Evolutionary conservation across 1,140 invertebrate species (phyloP).

Genomic region (Drosophila leontia): DNA sequence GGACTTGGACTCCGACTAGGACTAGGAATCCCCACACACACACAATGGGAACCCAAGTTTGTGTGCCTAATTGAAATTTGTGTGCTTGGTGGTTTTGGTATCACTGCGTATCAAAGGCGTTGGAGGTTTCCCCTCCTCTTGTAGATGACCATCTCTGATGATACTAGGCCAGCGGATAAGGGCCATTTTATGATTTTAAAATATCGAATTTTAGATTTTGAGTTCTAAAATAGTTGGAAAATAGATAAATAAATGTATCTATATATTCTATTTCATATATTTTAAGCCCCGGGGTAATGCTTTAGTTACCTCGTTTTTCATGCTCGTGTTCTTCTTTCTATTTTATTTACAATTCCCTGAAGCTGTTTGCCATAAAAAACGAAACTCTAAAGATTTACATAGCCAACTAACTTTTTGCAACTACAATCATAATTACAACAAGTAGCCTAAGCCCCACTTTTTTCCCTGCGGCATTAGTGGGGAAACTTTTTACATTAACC

Average conservation of each 20-base stretch:
- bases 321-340: neutral
- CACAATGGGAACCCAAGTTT: conserved; percentile 15
- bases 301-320: neutral
- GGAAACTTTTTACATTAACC: conserved; percentile 77
- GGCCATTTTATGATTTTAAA: neutral
- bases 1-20: neutral
- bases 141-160: neutral
- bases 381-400: conserved; percentile 64
- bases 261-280: neutral
- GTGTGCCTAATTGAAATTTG: conserved; percentile 50
- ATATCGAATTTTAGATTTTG: too few relatives aligned
- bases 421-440: conserved; percentile 72
- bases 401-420: conserved; percentile 51
- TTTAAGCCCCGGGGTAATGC: neutral
- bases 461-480: conserved; percentile 31
- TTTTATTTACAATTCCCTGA: conserved; percentile 10
- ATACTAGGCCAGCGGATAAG: conserved; percentile 15
- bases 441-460: conserved; percentile 39
- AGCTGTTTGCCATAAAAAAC: conserved; percentile 12
- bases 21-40: conserved; percentile 1
- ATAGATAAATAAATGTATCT: neutral
- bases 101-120: conserved; percentile 19
- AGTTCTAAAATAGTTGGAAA: neutral
- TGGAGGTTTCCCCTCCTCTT: neutral
- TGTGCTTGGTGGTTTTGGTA: conserved; percentile 26